Evolutionary conservation across 2,888 invertebrate genomes (phyloP).

Genomic region (Strigamia maritima): DNA sequence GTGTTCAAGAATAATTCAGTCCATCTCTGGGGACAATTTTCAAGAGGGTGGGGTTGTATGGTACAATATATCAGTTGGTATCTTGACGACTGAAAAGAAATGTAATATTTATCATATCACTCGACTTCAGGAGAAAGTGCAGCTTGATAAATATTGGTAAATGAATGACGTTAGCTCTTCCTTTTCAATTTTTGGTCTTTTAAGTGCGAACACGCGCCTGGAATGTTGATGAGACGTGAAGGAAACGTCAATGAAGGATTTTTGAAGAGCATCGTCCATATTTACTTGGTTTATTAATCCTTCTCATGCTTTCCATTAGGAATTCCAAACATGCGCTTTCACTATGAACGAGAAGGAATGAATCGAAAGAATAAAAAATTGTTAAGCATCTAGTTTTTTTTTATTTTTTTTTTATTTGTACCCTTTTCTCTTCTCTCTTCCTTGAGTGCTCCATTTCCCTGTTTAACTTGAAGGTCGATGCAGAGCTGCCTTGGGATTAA

Average conservation of each 20-base stretch:
- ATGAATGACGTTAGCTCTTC: conserved; percentile 8
- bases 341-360: neutral
- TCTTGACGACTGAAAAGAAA: too few relatives aligned
- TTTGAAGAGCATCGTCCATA: conserved; percentile 21
- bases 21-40: too few relatives aligned
- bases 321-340: conserved; percentile 27
- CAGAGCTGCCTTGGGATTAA: conserved; percentile 1
- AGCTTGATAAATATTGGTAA: conserved; percentile 6
- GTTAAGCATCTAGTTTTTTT: neutral
- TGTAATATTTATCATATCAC: too few relatives aligned
- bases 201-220: conserved; percentile 8
- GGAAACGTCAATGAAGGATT: conserved; percentile 30
- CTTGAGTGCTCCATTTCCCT: conserved; percentile 28
- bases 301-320: conserved; percentile 6
- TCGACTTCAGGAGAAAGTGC: neutral
- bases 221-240: conserved; percentile 24
- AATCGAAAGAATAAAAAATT: neutral
- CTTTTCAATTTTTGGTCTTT: conserved; percentile 7
- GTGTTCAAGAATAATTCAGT: too few relatives aligned
- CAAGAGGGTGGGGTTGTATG: too few relatives aligned
- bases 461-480: conserved; percentile 23
- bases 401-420: neutral
- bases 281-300: conserved; percentile 32
- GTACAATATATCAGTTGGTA: too few relatives aligned
- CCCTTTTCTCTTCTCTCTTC: neutral